A percentile compares a stretch with the other conserved stretches of the same genome.
Conservation (phyloP, 2,113 vertebrate species). For the Vicugna pacos region DNA sequence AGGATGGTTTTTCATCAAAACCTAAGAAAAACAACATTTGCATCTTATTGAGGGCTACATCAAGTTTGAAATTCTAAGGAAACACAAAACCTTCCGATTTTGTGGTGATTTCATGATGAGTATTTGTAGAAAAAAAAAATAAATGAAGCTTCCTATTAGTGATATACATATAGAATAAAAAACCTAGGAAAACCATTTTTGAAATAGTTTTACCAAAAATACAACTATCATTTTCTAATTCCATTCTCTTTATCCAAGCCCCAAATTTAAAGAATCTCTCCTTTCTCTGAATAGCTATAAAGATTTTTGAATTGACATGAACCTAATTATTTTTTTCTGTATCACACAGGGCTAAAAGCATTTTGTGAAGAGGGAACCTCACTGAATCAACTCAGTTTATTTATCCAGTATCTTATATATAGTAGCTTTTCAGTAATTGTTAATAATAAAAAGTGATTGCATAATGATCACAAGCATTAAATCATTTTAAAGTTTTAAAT, state of each 20-base stretch:
- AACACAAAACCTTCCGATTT: not conserved
- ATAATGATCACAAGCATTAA: slow-evolving; percentile 35
- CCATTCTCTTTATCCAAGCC: not conserved
- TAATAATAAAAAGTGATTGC: not conserved
- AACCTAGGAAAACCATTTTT: not conserved
- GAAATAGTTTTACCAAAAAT: slow-evolving; percentile 23
- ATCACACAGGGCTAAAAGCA: not conserved
- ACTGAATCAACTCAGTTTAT: not conserved
- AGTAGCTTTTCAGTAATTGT: not conserved
- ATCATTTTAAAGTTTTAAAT: slow-evolving; percentile 57
- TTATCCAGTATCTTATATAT: not conserved
- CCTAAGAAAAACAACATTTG: not conserved
- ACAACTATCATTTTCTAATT: not conserved
- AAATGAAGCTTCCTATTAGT: not conserved
- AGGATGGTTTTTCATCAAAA: not conserved
- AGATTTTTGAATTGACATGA: not conserved
- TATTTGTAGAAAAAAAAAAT: not conserved
- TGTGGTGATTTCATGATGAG: not conserved
- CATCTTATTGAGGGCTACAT: not conserved
- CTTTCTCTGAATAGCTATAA: not conserved
- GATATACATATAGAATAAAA: slow-evolving; percentile 6
- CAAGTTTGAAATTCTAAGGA: not conserved
- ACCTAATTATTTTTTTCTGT: not conserved
- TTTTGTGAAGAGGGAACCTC: not conserved
- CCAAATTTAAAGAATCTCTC: not conserved